A percentile compares a stretch with the other conserved stretches of the same genome.
phyloP scores from a whole-genome alignment of 2,113 vertebrate genomes.

The Bothrops jararaca region DNA sequence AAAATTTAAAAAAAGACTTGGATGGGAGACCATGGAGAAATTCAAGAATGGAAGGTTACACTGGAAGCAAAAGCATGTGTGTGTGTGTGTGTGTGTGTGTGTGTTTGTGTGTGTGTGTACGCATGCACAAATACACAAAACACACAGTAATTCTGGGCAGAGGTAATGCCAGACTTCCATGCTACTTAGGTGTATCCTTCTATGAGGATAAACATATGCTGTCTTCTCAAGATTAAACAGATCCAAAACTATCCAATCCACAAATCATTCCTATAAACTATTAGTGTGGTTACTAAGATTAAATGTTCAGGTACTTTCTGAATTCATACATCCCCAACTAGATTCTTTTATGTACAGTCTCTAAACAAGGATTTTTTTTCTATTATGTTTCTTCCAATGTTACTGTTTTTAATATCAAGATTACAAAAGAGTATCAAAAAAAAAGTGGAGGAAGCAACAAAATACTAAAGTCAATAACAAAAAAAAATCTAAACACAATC shows the following conservation, averaged over 20 bases:
- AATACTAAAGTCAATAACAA: not conserved
- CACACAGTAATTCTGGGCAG: not conserved
- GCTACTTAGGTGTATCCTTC: not conserved
- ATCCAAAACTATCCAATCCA: not conserved
- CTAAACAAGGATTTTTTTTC: not conserved
- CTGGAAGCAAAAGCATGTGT: not conserved
- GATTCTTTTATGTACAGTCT: slow-evolving; percentile 22
- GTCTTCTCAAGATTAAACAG: slow-evolving; percentile 1
- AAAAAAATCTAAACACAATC: not conserved
- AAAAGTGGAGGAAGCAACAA: not conserved
- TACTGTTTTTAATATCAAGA: not conserved
- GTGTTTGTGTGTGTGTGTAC: not conserved
- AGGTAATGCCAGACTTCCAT: not conserved
- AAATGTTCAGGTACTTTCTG: not conserved
- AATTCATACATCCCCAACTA: not conserved
- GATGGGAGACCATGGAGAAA: not conserved
- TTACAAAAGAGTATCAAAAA: not conserved
- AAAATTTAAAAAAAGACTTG: not conserved
- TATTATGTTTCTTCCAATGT: not conserved
- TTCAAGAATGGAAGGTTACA: not conserved
- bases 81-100: too few species aligned
- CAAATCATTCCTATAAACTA: not conserved
- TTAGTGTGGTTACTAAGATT: not conserved
- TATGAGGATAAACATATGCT: not conserved
- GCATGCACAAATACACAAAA: not conserved